phyloP scores from a whole-genome alignment of 1,140 invertebrate genomes.

The Drosophila kurseongensis region DNA sequence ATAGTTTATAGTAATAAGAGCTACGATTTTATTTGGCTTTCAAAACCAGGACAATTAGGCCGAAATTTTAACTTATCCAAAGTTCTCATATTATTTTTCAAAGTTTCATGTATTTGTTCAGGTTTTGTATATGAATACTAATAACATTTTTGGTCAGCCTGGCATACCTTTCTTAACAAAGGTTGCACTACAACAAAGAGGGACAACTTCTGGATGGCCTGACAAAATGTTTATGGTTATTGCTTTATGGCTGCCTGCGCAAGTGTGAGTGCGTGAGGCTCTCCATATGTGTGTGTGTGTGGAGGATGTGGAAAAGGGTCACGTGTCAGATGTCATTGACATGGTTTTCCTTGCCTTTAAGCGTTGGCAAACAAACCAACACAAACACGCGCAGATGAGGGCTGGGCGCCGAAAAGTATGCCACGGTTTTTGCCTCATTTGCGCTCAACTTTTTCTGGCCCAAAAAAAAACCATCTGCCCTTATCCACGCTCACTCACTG shows the following conservation, averaged over 20 bases:
- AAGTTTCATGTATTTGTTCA: no score
- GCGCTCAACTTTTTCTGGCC: slow-evolving; percentile 35
- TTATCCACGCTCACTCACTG: slow-evolving; percentile 12
- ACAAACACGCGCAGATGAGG: slow-evolving; percentile 29
- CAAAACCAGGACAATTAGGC: no score
- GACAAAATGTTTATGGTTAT: slow-evolving; percentile 79
- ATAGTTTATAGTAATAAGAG: no score
- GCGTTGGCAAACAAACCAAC: slow-evolving; percentile 66
- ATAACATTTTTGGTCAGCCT: not conserved
- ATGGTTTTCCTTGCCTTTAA: slow-evolving; percentile 78
- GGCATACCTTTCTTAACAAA: slow-evolving; percentile 6
- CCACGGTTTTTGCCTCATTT: slow-evolving; percentile 77
- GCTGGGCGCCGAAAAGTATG: slow-evolving; percentile 61
- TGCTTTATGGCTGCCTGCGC: slow-evolving; percentile 58
- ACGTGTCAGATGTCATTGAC: slow-evolving; percentile 83
- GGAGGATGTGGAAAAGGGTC: slow-evolving; percentile 67
- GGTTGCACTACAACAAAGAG: slow-evolving; percentile 10
- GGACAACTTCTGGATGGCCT: slow-evolving; percentile 48
- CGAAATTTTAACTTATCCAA: no score
- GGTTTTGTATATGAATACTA: not conserved
- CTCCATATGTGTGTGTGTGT: slow-evolving; percentile 15
- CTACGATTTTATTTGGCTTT: no score
- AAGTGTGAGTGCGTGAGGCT: slow-evolving; percentile 5
- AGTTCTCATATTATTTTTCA: no score
- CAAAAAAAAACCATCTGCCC: not conserved